A percentile compares a stretch with the other conserved stretches of the same genome.
Conservation (phyloP, 2,797 vertebrate species). For the Carapus acus region DNA sequence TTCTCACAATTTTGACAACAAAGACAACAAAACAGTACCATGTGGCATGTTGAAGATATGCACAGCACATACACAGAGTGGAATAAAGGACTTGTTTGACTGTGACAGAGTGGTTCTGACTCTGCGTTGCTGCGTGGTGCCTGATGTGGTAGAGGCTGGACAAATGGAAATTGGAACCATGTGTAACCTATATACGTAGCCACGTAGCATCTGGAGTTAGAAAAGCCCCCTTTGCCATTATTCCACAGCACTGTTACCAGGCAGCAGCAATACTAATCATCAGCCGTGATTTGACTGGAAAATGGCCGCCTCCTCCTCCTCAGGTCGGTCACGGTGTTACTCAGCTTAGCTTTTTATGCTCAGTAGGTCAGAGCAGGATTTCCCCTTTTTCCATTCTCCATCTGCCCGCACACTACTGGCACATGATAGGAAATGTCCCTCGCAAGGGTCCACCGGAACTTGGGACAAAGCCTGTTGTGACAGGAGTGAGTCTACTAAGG, state of each 20-base stretch:
- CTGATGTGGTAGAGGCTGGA: constrained; percentile 49
- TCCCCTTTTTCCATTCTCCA: constrained; percentile 51
- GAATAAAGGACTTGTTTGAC: too few species aligned
- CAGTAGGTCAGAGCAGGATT: constrained; percentile 49
- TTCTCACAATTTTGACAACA: too few species aligned
- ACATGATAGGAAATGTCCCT: constrained; percentile 45
- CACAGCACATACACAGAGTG: too few species aligned
- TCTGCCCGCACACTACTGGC: constrained; percentile 23
- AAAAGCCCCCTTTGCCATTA: constrained; percentile 26
- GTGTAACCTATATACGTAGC: constrained; percentile 55
- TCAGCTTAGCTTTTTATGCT: constrained; percentile 32
- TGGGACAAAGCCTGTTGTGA: constrained; percentile 20
- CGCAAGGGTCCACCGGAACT: constrained; percentile 15
- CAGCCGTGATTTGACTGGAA: constrained; percentile 19
- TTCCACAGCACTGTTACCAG: constrained; percentile 43
- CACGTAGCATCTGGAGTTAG: constrained; percentile 7
- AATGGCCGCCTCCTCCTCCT: constrained; percentile 26
- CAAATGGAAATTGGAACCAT: constrained; percentile 58
- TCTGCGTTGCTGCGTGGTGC: constrained; percentile 33
- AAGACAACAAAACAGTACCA: too few species aligned
- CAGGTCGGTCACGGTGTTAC: constrained; percentile 16
- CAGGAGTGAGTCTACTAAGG: constrained; percentile 2
- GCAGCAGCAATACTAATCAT: constrained; percentile 15
- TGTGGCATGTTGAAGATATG: too few species aligned
- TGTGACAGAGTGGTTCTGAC: constrained; percentile 6